Conservation (phyloP, 2,797 vertebrate species). For the Syncerus caffer region DNA sequence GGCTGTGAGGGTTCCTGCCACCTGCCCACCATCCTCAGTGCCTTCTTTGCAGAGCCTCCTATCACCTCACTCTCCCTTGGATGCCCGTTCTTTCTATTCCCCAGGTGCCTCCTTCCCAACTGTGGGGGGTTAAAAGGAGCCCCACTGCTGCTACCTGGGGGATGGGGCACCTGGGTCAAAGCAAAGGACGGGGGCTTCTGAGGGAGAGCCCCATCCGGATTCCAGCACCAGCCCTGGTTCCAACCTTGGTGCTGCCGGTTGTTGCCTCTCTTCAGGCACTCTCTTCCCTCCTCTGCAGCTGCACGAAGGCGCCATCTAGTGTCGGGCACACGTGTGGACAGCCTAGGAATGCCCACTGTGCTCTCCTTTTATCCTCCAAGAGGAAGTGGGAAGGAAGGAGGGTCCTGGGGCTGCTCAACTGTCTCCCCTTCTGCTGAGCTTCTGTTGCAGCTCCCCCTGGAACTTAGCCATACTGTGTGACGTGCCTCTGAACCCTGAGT, state of each 20-base stretch:
- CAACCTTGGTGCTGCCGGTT: not conserved
- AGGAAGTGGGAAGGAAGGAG: constrained; percentile 47
- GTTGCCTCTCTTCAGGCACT: constrained; percentile 1
- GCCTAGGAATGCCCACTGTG: not conserved
- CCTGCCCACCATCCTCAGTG: not conserved
- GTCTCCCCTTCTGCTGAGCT: constrained; percentile 24
- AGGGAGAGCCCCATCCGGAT: not conserved
- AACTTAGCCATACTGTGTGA: constrained; percentile 83
- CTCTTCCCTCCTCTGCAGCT: not conserved
- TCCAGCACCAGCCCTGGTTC: not conserved
- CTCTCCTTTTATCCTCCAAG: not conserved
- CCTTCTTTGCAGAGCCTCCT: not conserved
- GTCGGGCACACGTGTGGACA: constrained; percentile 3
- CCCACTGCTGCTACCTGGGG: constrained; percentile 74
- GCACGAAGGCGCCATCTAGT: constrained; percentile 50
- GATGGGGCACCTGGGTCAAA: constrained; percentile 44
- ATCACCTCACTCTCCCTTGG: not conserved
- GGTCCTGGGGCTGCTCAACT: not conserved
- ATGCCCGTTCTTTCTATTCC: constrained; percentile 40
- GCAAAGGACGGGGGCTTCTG: not conserved
- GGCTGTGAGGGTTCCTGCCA: not conserved
- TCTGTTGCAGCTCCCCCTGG: constrained; percentile 67
- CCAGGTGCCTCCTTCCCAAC: constrained; percentile 53
- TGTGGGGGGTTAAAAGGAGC: constrained; percentile 46
- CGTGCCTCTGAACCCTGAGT: constrained; percentile 64